Evolutionary conservation across 2,888 invertebrate genomes (phyloP).

Genomic region (Aplocera efformata): DNA sequence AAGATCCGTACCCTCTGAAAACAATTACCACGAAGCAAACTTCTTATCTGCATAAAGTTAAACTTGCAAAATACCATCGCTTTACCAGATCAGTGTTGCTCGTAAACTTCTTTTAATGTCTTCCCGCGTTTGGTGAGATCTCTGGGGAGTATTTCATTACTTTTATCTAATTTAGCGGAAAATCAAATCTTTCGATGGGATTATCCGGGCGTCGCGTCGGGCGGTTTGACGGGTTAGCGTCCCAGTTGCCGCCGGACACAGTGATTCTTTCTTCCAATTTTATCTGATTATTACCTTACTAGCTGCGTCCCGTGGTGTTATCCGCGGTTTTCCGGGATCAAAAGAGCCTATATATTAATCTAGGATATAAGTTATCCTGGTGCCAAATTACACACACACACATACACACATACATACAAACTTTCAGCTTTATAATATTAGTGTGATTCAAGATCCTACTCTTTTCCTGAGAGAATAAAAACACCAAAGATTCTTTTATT

Average conservation of each 20-base stretch:
- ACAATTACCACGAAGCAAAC: slow-evolving; percentile 22
- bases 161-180: slow-evolving; percentile 78
- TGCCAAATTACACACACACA: too few relatives aligned
- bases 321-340: too few relatives aligned
- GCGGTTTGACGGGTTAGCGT: slow-evolving; percentile 44
- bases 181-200: slow-evolving; percentile 77
- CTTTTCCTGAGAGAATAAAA: too few relatives aligned
- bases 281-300: slow-evolving; percentile 20
- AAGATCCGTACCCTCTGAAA: too few relatives aligned
- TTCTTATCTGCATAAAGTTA: slow-evolving; percentile 23
- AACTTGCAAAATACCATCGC: slow-evolving; percentile 28
- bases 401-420: too few relatives aligned
- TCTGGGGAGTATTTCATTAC: slow-evolving; percentile 71
- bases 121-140: slow-evolving; percentile 42
- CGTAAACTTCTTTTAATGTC: slow-evolving; percentile 49
- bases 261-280: slow-evolving; percentile 33
- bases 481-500: too few relatives aligned
- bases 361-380: too few relatives aligned
- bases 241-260: slow-evolving; percentile 23
- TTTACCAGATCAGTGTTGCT: slow-evolving; percentile 32
- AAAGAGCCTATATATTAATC: too few relatives aligned
- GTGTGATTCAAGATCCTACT: too few relatives aligned
- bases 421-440: too few relatives aligned
- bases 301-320: background rate
- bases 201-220: slow-evolving; percentile 60